Evolutionary conservation across 2,888 invertebrate genomes (phyloP).

Genomic region (Fragum whitleyi): DNA sequence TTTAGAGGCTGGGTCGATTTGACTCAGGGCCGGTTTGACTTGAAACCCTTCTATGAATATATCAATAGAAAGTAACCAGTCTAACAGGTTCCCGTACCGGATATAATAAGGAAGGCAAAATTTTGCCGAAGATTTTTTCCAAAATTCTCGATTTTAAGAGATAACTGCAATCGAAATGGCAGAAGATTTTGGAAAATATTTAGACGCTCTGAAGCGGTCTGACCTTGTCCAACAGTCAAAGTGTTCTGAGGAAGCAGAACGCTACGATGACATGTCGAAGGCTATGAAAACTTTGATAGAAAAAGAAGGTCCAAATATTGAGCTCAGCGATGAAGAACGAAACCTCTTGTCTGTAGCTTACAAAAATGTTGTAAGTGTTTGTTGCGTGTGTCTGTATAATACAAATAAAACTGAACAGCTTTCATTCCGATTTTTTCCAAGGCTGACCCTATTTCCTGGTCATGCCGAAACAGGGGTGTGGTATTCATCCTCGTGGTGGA

Average conservation of each 20-base stretch:
- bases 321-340: slow-evolving; percentile 98
- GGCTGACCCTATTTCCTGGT: too few relatives aligned
- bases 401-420: too few relatives aligned
- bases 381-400: too few relatives aligned
- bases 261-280: slow-evolving; percentile 98
- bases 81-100: slow-evolving; percentile 27
- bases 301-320: slow-evolving; percentile 89
- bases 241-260: slow-evolving; percentile 99
- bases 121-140: background rate
- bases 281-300: slow-evolving; percentile 99
- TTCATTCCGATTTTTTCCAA: too few relatives aligned
- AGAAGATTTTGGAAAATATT: background rate
- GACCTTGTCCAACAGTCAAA: slow-evolving; percentile 89
- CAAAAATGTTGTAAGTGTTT: slow-evolving; percentile 98
- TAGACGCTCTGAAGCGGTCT: background rate
- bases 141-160: background rate
- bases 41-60: background rate
- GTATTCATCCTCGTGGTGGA: too few relatives aligned
- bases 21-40: too few relatives aligned
- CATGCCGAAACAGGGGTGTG: too few relatives aligned
- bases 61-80: background rate
- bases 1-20: too few relatives aligned
- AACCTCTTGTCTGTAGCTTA: slow-evolving; percentile 99
- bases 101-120: slow-evolving; percentile 8
- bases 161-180: background rate